Evolutionary conservation across 2,797 vertebrate species (phyloP), one percentile per base, ranked within the genome.

Genomic region (Hypotaenidia philippensis): DNA sequence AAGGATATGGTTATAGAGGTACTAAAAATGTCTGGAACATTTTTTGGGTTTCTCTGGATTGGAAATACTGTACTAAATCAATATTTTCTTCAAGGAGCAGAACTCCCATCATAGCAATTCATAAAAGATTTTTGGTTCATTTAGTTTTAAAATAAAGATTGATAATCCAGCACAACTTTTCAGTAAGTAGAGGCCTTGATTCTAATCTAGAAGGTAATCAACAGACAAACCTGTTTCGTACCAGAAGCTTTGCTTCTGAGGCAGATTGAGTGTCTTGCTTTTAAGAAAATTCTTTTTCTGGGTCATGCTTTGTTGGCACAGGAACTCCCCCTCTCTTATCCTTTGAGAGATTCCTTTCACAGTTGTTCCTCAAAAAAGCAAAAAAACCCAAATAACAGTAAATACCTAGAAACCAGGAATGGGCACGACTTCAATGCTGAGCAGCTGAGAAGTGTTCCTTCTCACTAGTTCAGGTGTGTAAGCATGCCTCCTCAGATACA

Each of bases 351-450:
- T 85, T 72, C 53, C 83, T 85, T 92, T 66, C 81, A 83, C 75
- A 89, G 68, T 26, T 83, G n/a, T 83, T 91, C 68, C 87, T 94
- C 86, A 78, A 70, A 87, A 95, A 93, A 83, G 23, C 45, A 76
- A 88, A 70, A 70, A 71, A 13, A 1, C 52, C 45, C 41, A 44
- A 66, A 6, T 87, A 79, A 69, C 41, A 81, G 45, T 86, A 87
- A 87, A 85, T 61, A 17, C 71, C 44, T 12, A 89, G 71, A 89
- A 84, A 79, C 36, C 53, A 80, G 71, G 87, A 92, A 45, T 1
- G 2, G 63, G 45, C 44, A 20, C 38, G 53, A 34, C 44, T 45
- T 72, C 50, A 72, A 52, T 85, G 87, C 59, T 59, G 69, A 83
- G 82, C 40, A 69, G 45, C 72, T 55, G 55, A 8, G 38, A 22